Conservation (phyloP, 2,113 vertebrate species). For the Chlamydotis undulata region DNA sequence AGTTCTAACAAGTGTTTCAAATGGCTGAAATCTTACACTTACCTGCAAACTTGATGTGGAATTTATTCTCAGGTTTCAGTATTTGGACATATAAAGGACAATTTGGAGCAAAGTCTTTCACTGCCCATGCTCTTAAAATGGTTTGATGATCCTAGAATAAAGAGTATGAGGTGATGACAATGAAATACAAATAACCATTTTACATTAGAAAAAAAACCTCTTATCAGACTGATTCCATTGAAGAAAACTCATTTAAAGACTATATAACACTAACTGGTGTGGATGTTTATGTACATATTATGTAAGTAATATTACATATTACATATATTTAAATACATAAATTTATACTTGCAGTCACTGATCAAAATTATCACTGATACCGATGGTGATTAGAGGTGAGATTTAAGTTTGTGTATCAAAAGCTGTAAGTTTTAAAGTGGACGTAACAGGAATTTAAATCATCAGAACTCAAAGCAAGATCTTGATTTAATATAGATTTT, state of each 20-base stretch:
- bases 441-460: neutral
- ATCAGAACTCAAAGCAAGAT: neutral
- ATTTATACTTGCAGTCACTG: neutral
- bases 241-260: neutral
- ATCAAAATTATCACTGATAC: neutral
- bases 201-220: neutral
- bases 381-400: neutral
- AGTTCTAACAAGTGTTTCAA: neutral
- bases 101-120: conserved; percentile 97
- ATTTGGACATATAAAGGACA: conserved; percentile 96
- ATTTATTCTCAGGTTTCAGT: conserved; percentile 97
- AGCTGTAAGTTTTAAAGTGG: neutral
- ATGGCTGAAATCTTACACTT: conserved; percentile 17
- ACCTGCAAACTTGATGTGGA: conserved; percentile 99
- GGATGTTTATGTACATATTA: neutral
- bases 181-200: neutral
- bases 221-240: neutral
- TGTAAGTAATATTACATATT: neutral
- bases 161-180: neutral
- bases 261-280: neutral
- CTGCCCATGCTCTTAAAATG: conserved; percentile 96
- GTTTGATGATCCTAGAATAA: conserved; percentile 92
- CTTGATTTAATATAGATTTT: neutral
- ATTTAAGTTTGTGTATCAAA: neutral
- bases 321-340: neutral